A percentile compares a stretch with the other conserved stretches of the same genome.
phyloP scores from a whole-genome alignment of 2,113 vertebrate species.

The Calyptommatus sinebrachiatus region DNA sequence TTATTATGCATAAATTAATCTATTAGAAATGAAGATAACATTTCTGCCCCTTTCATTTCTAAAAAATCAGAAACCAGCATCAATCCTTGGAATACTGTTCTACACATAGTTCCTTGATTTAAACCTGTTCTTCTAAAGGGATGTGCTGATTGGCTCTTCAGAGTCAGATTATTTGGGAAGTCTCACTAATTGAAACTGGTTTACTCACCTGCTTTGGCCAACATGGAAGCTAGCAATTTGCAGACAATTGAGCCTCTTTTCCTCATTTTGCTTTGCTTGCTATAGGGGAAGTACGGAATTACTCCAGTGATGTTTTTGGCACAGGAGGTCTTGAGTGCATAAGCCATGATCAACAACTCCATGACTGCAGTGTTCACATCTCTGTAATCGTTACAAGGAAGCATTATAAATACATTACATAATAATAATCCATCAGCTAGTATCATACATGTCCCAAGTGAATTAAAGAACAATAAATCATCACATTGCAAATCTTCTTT shows the following conservation, averaged over 20 bases:
- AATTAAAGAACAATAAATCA: too few relatives aligned
- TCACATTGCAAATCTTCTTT: not conserved
- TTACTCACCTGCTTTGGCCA: constrained; percentile 89
- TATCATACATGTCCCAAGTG: not conserved
- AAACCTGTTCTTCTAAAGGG: not conserved
- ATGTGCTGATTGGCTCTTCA: not conserved
- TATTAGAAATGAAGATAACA: not conserved
- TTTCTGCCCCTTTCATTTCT: not conserved
- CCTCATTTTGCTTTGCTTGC: constrained; percentile 99
- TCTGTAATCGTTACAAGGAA: constrained; percentile 65
- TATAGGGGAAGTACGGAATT: constrained; percentile 98
- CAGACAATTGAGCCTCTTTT: constrained; percentile 97
- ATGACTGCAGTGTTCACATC: constrained; percentile 98
- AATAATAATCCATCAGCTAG: constrained; percentile 9
- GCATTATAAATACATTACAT: not conserved
- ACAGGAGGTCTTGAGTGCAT: constrained; percentile 94
- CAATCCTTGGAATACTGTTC: too few relatives aligned
- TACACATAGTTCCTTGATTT: not conserved
- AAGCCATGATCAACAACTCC: constrained; percentile 96
- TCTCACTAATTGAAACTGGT: not conserved
- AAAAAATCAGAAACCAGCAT: not conserved
- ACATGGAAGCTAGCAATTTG: constrained; percentile 95
- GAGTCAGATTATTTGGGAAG: not conserved
- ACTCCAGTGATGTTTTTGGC: constrained; percentile 96
- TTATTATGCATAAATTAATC: not conserved